Evolutionary conservation across 2,113 vertebrate species (phyloP).

Genomic region (Electrona antarctica): DNA sequence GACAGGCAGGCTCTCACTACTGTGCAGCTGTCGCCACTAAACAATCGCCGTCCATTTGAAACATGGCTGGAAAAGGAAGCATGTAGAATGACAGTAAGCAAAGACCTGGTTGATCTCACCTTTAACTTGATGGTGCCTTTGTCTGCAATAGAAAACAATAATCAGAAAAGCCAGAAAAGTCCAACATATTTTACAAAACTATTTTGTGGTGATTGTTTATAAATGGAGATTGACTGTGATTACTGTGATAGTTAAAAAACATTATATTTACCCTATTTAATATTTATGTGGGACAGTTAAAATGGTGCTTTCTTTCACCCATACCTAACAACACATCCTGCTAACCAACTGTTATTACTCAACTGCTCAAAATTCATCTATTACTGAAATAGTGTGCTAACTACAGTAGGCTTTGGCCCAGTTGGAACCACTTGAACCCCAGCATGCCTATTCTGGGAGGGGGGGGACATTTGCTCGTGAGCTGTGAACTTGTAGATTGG

Average conservation of each 20-base stretch:
- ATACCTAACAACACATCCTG: neutral
- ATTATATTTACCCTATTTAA: neutral
- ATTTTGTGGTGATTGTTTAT: neutral
- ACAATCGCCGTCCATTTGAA: slow-evolving; percentile 28
- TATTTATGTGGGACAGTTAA: neutral
- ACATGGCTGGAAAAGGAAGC: slow-evolving; percentile 25
- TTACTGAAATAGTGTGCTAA: neutral
- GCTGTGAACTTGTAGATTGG: no score
- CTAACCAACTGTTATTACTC: neutral
- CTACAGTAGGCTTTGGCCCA: neutral
- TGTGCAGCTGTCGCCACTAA: slow-evolving; percentile 63
- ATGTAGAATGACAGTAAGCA: neutral
- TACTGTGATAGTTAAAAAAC: no score
- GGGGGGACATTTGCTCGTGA: no score
- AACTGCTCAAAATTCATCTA: neutral
- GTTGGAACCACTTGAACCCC: neutral
- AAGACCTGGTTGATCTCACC: slow-evolving; percentile 78
- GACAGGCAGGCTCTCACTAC: slow-evolving; percentile 57
- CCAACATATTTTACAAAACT: neutral
- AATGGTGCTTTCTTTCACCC: no score
- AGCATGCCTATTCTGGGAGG: no score
- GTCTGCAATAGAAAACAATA: slow-evolving; percentile 77
- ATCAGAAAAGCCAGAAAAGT: neutral
- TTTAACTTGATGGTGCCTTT: slow-evolving; percentile 91
- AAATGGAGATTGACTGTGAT: no score